Evolutionary conservation across 2,888 invertebrate species (phyloP), one percentile per base, ranked within the genome.

Genomic region (Labia minor): DNA sequence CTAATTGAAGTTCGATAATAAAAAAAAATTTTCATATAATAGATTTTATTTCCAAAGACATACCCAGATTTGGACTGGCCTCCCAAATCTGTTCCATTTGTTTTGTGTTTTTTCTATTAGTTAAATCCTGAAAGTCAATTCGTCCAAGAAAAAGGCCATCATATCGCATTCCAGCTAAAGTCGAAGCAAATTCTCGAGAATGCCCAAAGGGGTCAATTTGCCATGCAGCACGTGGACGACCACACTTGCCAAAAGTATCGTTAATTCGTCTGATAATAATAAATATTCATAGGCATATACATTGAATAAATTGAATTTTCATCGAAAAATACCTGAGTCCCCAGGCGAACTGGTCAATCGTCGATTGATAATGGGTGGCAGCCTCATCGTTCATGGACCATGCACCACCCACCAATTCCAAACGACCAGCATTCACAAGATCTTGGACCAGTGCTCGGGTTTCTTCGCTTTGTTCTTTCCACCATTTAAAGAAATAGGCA

Each of bases 121-220:
- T 77, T 73, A 85, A 83, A 74, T 88, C 87, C 71, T 84, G 81
- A 73, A 85, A 84, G 73, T 90, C 88, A 0, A 89, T 80, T 64
- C 90, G 80, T 1, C 83, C 86, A 71, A 89, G 82, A 73, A 89
- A 88, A 0, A 89, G 74, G 1, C 86, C 88, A 73, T 90, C 88
- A 73, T 83, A 87, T 0, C 87, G 87, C 81, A 88, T 82, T 74
- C 85, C 82, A 0, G 84, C 82, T 8, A 84, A 81, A 26, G 81
- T 73, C 16, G 86, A 86, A 0, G 87, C 86, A 72, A 86, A 85
- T 74, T 89, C 89, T 69, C 82, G 77, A 19, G 85, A 84, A 74
- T 93, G 92, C 0, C 92, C 92, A 74, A 92, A 93, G 0, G 91
- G 88, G 78, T 93, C 92, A 16, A 92, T 90, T 77, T 93, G 91